Evolutionary conservation across 2,888 invertebrate species (phyloP).

Genomic region (Drosophila anomelani): DNA sequence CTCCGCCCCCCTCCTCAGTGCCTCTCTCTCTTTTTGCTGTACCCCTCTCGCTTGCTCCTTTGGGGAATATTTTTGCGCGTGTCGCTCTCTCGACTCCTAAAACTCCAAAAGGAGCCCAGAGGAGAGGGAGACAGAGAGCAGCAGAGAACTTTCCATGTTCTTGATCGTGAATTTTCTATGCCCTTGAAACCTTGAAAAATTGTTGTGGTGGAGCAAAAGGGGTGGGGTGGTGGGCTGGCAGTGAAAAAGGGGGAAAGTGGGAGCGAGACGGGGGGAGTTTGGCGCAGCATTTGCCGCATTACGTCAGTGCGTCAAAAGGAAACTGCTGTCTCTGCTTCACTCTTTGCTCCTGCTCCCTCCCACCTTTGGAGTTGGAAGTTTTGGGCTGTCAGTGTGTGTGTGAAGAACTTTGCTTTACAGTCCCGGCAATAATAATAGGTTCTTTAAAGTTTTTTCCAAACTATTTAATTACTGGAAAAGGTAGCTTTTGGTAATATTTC

Average conservation of each 20-base stretch:
- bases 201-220: slow-evolving; percentile 39
- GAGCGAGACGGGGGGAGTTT: slow-evolving; percentile 36
- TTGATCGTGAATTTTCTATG: slow-evolving; percentile 84
- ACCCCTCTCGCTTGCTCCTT: slow-evolving; percentile 17
- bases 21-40: background rate
- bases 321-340: slow-evolving; percentile 49
- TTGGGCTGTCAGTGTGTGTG: slow-evolving; percentile 15
- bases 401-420: slow-evolving; percentile 18
- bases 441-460: no score
- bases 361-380: slow-evolving; percentile 25
- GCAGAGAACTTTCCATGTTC: slow-evolving; percentile 81
- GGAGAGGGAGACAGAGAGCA: slow-evolving; percentile 30
- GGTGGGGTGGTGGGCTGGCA: slow-evolving; percentile 18
- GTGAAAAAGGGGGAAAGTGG: slow-evolving; percentile 4
- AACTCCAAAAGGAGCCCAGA: slow-evolving; percentile 22
- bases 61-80: slow-evolving; percentile 61
- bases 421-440: background rate
- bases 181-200: slow-evolving; percentile 82
- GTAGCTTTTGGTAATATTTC: background rate
- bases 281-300: slow-evolving; percentile 75
- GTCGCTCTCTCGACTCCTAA: slow-evolving; percentile 68
- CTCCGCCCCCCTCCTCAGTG: slow-evolving; percentile 57
- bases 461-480: no score
- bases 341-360: background rate
- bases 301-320: slow-evolving; percentile 78